Evolutionary conservation across 2,888 invertebrate species (phyloP).

Genomic region (Drosophila recens): DNA sequence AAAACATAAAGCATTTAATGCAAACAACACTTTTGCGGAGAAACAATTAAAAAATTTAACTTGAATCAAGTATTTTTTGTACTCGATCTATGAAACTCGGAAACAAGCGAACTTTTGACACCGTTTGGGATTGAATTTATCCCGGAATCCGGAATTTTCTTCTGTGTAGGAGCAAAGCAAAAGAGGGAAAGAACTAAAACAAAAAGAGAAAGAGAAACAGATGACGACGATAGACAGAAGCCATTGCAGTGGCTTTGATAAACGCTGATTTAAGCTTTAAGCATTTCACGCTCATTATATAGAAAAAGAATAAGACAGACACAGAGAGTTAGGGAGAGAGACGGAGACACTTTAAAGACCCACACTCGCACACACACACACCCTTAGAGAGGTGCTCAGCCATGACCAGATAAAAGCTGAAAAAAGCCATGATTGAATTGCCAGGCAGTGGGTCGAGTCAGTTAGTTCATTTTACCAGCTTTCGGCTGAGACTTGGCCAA

Average conservation of each 20-base stretch:
- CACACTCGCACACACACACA: conserved; percentile 17
- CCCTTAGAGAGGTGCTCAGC: conserved; percentile 38
- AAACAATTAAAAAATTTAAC: no score
- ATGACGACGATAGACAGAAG: conserved; percentile 17
- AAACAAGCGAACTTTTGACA: no score
- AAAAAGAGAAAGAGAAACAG: neutral
- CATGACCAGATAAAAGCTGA: conserved; percentile 48
- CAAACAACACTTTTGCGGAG: no score
- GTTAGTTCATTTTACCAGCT: conserved; percentile 71
- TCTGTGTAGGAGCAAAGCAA: no score
- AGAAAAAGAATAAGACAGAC: neutral
- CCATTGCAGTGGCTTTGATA: conserved; percentile 48
- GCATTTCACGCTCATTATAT: conserved; percentile 56
- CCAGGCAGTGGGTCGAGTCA: conserved; percentile 36
- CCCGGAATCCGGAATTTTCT: no score
- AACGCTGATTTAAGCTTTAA: conserved; percentile 56
- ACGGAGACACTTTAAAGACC: conserved; percentile 14
- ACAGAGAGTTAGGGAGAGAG: neutral
- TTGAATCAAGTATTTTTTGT: no score
- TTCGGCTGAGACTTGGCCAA: conserved; percentile 15
- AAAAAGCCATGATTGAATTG: conserved; percentile 61
- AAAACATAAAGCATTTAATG: no score
- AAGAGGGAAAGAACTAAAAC: no score
- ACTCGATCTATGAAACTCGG: no score
- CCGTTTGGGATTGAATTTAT: no score